Evolutionary conservation across 1,140 invertebrate genomes (phyloP).

Genomic region (Globodera rostochiensis): DNA sequence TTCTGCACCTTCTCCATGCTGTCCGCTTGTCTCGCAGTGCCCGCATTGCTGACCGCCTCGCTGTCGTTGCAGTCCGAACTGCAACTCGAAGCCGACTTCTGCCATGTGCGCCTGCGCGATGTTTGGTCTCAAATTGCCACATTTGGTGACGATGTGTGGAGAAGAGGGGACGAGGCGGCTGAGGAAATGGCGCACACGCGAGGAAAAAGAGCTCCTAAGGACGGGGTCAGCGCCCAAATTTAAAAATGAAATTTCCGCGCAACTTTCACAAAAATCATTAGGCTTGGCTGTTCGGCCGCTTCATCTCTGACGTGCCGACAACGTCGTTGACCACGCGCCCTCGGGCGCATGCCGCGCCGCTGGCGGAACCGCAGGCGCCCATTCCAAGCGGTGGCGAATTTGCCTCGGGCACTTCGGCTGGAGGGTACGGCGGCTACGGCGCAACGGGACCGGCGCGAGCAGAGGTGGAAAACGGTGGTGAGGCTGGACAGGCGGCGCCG

Average conservation of each 20-base stretch:
- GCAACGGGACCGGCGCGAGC: slow-evolving; percentile 4
- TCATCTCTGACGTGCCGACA: slow-evolving; percentile 19
- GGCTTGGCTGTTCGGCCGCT: slow-evolving; percentile 42
- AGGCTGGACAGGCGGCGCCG: not conserved
- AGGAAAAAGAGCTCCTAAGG: slow-evolving; percentile 21
- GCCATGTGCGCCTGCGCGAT: slow-evolving; percentile 47
- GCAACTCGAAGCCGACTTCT: slow-evolving; percentile 43
- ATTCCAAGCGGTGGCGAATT: not conserved
- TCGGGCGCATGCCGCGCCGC: slow-evolving; percentile 11
- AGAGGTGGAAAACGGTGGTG: slow-evolving; percentile 6
- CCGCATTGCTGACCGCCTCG: slow-evolving; percentile 41
- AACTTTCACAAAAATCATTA: slow-evolving; percentile 12
- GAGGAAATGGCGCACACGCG: slow-evolving; percentile 22
- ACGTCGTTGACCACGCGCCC: not conserved
- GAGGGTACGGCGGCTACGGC: slow-evolving; percentile 33
- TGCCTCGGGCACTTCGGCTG: not conserved
- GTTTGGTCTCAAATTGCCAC: slow-evolving; percentile 44
- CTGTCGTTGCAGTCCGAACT: slow-evolving; percentile 42
- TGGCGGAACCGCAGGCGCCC: slow-evolving; percentile 6
- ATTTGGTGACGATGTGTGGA: slow-evolving; percentile 27
- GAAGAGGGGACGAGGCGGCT: not conserved
- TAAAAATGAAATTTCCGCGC: not conserved
- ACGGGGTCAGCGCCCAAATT: slow-evolving; percentile 13
- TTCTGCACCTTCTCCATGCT: slow-evolving; percentile 44
- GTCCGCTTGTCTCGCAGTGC: slow-evolving; percentile 30